Evolutionary conservation across 1,140 invertebrate species (phyloP).

Genomic region (Lepidostoma basale): DNA sequence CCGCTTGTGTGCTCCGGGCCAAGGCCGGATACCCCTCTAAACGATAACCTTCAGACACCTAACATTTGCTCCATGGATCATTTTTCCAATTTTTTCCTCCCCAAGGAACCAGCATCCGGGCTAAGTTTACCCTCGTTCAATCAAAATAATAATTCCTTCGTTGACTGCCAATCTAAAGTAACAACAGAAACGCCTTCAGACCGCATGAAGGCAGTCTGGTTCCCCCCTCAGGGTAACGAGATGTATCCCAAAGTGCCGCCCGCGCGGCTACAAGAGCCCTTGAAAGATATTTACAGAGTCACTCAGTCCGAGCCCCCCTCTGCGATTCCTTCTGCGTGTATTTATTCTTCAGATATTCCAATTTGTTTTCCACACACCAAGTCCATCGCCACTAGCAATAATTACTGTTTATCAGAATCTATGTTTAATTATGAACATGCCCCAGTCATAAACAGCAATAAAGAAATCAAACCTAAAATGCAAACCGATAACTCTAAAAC

Average conservation of each 20-base stretch:
- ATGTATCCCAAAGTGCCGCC: slow-evolving; percentile 9
- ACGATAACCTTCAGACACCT: slow-evolving; percentile 42
- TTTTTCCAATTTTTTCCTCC: slow-evolving; percentile 41
- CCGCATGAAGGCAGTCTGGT: slow-evolving; percentile 27
- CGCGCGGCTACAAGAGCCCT: neutral
- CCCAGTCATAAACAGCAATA: slow-evolving; percentile 28
- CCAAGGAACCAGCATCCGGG: slow-evolving; percentile 29
- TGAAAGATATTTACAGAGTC: neutral
- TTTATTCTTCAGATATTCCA: slow-evolving; percentile 31
- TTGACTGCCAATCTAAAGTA: slow-evolving; percentile 31
- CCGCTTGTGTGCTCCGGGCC: slow-evolving; percentile 69
- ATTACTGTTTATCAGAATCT: slow-evolving; percentile 31
- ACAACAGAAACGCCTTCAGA: neutral
- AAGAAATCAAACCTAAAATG: slow-evolving; percentile 21
- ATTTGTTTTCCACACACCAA: slow-evolving; percentile 34
- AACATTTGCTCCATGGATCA: slow-evolving; percentile 43
- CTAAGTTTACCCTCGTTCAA: neutral
- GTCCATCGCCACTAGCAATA: slow-evolving; percentile 8
- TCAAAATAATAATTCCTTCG: slow-evolving; percentile 22
- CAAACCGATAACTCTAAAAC: slow-evolving; percentile 20
- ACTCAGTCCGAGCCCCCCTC: neutral
- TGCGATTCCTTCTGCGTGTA: slow-evolving; percentile 30
- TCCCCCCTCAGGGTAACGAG: neutral
- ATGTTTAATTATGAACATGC: slow-evolving; percentile 43
- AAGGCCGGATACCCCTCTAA: slow-evolving; percentile 57